Percentiles rank a stretch among this genome's conserved stretches.
Conservation (phyloP, 2,888 invertebrate species). For the Panorpa germanica region DNA sequence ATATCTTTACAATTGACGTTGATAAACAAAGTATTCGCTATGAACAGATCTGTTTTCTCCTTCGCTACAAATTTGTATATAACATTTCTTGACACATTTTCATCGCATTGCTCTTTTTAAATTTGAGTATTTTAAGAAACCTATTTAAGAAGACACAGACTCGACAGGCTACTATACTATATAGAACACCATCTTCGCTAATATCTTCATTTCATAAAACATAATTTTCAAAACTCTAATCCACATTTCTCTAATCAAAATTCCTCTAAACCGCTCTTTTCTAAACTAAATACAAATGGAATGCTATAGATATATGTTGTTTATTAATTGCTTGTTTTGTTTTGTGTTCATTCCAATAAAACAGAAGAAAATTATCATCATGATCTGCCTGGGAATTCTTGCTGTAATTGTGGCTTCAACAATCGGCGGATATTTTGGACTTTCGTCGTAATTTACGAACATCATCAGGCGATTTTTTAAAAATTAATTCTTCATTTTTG, state of each 20-base stretch:
- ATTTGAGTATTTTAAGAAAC: too few relatives aligned
- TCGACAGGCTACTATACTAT: too few relatives aligned
- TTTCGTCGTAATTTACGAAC: constrained; percentile 16
- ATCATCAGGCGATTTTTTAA: background rate
- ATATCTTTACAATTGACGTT: too few relatives aligned
- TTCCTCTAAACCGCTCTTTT: background rate
- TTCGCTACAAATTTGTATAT: too few relatives aligned
- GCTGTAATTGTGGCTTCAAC: constrained; percentile 49
- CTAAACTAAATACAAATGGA: constrained; percentile 2
- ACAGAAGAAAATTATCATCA: constrained; percentile 90
- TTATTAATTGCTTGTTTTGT: constrained; percentile 13
- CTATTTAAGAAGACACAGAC: too few relatives aligned
- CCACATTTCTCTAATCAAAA: background rate
- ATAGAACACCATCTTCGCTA: too few relatives aligned
- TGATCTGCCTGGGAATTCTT: constrained; percentile 71
- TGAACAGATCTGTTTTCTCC: too few relatives aligned
- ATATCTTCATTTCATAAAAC: too few relatives aligned
- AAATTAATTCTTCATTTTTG: too few relatives aligned
- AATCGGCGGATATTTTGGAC: constrained; percentile 44
- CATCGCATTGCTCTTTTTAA: too few relatives aligned
- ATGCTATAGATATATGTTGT: constrained; percentile 8
- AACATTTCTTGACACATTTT: too few relatives aligned
- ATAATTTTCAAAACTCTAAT: constrained; percentile 4
- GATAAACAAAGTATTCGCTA: too few relatives aligned
- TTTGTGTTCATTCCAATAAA: constrained; percentile 19